phyloP scores from a whole-genome alignment of 2,888 invertebrate species.

The Plebejus melissa region DNA sequence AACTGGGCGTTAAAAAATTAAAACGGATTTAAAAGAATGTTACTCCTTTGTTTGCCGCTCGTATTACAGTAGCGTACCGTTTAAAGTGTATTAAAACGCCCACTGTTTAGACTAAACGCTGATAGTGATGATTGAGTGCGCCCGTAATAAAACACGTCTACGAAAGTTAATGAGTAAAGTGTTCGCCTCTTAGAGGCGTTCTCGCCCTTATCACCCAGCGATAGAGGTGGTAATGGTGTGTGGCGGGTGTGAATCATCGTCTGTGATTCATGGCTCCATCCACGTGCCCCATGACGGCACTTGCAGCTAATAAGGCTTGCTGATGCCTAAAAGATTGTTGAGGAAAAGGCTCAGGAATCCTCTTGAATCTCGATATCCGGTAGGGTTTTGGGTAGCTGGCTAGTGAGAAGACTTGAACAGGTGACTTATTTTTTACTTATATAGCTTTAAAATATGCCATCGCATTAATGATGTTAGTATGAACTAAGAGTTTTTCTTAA shows the following conservation, averaged over 20 bases:
- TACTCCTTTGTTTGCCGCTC: background rate
- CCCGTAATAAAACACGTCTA: conserved; percentile 15
- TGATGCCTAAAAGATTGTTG: background rate
- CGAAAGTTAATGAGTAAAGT: conserved; percentile 17
- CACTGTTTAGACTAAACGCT: conserved; percentile 1
- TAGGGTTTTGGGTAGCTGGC: background rate
- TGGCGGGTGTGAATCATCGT: background rate
- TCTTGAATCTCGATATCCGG: background rate
- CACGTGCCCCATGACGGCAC: conserved; percentile 5
- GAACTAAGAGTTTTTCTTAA: too few species aligned
- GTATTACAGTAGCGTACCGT: background rate
- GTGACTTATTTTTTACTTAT: too few species aligned
- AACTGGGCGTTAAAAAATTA: background rate
- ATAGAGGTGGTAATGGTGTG: background rate
- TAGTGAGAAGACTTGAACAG: too few species aligned
- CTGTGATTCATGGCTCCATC: conserved; percentile 7
- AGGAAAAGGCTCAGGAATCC: background rate
- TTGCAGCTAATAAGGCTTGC: background rate
- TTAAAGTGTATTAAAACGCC: background rate
- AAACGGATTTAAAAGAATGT: background rate
- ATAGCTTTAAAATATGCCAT: too few species aligned
- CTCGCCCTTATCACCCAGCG: background rate
- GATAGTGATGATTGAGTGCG: conserved; percentile 16
- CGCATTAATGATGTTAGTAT: too few species aligned
- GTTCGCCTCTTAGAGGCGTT: background rate